These are phyloP conservation scores for Podabrus alpinus DNA, from an alignment of 2,888 invertebrate species.

Conservation along the genomic window DNA sequence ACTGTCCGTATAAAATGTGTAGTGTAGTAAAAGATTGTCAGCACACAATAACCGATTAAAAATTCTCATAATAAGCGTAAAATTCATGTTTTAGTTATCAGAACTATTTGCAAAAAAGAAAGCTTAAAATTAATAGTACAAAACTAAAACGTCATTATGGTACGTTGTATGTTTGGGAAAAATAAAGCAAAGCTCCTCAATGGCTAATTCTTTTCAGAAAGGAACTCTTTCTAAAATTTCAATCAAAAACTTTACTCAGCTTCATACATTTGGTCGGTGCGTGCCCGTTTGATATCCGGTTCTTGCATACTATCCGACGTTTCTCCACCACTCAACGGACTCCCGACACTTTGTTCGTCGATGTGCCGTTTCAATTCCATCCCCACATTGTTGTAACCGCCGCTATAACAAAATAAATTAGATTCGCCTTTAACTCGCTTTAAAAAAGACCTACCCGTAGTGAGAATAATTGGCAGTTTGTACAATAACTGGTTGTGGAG, in stretches of 20 bases:
- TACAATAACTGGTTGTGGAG: conserved; percentile 66
- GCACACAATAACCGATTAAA: not conserved
- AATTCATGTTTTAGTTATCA: not conserved
- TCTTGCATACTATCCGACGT: conserved; percentile 47
- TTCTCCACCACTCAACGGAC: conserved; percentile 48
- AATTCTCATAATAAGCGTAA: not conserved
- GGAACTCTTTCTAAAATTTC: not conserved
- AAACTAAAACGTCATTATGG: not conserved
- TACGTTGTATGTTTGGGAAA: not conserved
- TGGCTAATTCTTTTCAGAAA: not conserved
- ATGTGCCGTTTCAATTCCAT: conserved; percentile 53
- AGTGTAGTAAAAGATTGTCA: not conserved
- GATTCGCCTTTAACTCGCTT: not conserved
- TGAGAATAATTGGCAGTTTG: conserved; percentile 60
- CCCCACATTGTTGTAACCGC: conserved; percentile 46
- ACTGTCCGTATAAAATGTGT: not conserved
- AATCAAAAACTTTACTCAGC: conserved; percentile 45
- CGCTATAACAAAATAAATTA: conserved; percentile 33
- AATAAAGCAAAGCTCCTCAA: not conserved
- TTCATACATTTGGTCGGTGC: conserved; percentile 50
- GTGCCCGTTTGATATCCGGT: conserved; percentile 51
- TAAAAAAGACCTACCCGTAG: conserved; percentile 14
- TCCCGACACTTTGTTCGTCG: conserved; percentile 49
- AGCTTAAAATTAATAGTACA: not conserved
- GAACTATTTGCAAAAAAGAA: not conserved